Percentiles rank a stretch among this genome's conserved stretches.
These are phyloP conservation scores for Sebastes iracundus DNA, from an alignment of 2,797 vertebrate species.

Conservation along the genomic window DNA sequence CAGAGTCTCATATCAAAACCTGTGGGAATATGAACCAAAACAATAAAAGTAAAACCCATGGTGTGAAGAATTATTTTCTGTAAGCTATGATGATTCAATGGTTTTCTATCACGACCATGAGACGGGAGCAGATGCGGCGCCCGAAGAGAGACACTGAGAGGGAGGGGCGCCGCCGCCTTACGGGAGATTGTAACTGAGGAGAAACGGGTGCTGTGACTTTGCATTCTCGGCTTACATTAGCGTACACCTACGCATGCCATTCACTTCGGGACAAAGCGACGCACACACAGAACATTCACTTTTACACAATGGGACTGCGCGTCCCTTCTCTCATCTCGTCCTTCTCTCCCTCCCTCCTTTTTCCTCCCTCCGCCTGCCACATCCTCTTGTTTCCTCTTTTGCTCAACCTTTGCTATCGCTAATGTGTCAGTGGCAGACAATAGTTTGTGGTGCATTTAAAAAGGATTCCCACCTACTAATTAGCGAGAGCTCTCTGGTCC, in stretches of 20 bases:
- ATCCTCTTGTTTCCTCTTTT: slow-evolving; percentile 47
- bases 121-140: slow-evolving; percentile 8
- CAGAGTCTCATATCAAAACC: not conserved
- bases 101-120: not conserved
- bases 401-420: slow-evolving; percentile 53
- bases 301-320: slow-evolving; percentile 36
- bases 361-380: slow-evolving; percentile 8
- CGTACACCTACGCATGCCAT: slow-evolving; percentile 48
- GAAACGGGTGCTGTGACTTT: slow-evolving; percentile 54
- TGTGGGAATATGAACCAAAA: not conserved
- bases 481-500: slow-evolving; percentile 61
- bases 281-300: slow-evolving; percentile 32
- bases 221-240: slow-evolving; percentile 56
- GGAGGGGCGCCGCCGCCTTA: slow-evolving; percentile 25
- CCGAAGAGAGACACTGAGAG: slow-evolving; percentile 16
- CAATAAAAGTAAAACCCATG: not conserved
- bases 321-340: slow-evolving; percentile 52
- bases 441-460: slow-evolving; percentile 71
- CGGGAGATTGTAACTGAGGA: slow-evolving; percentile 36
- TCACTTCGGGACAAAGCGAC: slow-evolving; percentile 43
- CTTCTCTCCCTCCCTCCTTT: slow-evolving; percentile 11
- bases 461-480: slow-evolving; percentile 76
- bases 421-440: slow-evolving; percentile 64
- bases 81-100: not conserved
- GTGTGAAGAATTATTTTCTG: not conserved